Evolutionary conservation across 2,113 vertebrate genomes (phyloP).

Genomic region (Okapia johnstoni): DNA sequence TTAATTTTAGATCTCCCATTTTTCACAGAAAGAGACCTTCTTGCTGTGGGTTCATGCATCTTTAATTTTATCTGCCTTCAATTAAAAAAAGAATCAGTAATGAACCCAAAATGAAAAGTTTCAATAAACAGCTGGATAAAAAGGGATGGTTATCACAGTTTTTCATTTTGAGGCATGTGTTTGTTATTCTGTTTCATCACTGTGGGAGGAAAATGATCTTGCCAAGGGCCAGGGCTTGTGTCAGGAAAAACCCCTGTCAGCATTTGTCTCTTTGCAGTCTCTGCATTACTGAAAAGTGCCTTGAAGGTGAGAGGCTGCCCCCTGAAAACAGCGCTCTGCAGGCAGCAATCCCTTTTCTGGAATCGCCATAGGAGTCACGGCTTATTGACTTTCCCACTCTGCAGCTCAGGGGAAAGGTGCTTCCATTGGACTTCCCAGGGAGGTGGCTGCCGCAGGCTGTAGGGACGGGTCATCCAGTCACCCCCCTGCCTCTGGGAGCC

Average conservation of each 20-base stretch:
- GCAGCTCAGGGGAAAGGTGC: background rate
- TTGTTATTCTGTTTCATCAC: constrained; percentile 75
- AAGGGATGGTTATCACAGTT: background rate
- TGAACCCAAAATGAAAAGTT: constrained; percentile 62
- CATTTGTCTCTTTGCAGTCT: constrained; percentile 27
- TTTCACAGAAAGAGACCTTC: constrained; percentile 48
- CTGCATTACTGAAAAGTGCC: constrained; percentile 50
- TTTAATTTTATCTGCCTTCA: constrained; percentile 70
- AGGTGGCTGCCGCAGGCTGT: background rate
- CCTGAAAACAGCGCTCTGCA: background rate
- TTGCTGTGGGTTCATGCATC: background rate
- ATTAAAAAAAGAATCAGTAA: constrained; percentile 33
- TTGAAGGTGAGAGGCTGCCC: constrained; percentile 27
- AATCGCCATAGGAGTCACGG: background rate
- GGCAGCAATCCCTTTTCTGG: background rate
- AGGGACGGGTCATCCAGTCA: background rate
- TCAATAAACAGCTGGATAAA: constrained; percentile 66
- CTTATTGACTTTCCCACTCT: background rate
- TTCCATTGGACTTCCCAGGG: background rate
- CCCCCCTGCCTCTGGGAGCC: background rate
- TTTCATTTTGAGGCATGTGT: constrained; percentile 71
- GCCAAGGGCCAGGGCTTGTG: constrained; percentile 55
- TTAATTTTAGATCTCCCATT: background rate
- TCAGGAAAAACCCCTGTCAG: constrained; percentile 39
- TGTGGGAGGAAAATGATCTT: constrained; percentile 63